Conservation (phyloP, 2,113 vertebrate species). For the Gila orcuttii region DNA sequence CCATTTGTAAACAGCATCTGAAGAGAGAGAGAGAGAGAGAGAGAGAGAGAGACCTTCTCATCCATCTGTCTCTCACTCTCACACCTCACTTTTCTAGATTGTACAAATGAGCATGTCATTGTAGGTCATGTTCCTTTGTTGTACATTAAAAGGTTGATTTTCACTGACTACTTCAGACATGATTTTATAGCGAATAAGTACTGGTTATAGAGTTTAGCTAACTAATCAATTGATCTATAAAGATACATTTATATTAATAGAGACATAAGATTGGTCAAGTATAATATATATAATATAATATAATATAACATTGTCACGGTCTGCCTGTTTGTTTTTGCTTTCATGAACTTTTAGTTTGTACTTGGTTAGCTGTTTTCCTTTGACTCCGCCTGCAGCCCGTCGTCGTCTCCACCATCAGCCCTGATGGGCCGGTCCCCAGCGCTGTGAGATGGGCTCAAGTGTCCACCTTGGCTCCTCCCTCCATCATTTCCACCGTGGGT, state of each 20-base stretch:
- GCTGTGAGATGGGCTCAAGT: no score
- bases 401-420: no score
- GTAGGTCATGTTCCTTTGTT: slow-evolving; percentile 45
- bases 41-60: slow-evolving; percentile 4
- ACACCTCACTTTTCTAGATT: slow-evolving; percentile 12
- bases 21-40: slow-evolving; percentile 5
- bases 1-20: slow-evolving; percentile 37
- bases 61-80: slow-evolving; percentile 33
- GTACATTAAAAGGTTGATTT: neutral
- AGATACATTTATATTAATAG: neutral
- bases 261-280: neutral
- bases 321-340: no score
- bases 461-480: no score
- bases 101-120: slow-evolving; percentile 36
- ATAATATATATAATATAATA: neutral
- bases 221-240: neutral
- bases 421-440: no score
- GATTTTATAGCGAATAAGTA: neutral
- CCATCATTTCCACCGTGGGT: no score
- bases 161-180: neutral
- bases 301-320: no score
- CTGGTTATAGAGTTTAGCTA: neutral
- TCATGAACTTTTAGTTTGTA: no score
- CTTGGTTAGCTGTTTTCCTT: no score
- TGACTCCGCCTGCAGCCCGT: no score